Percentiles rank a stretch among this genome's conserved stretches.
phyloP scores from a whole-genome alignment of 2,113 vertebrate species.

The Etia nguti region DNA sequence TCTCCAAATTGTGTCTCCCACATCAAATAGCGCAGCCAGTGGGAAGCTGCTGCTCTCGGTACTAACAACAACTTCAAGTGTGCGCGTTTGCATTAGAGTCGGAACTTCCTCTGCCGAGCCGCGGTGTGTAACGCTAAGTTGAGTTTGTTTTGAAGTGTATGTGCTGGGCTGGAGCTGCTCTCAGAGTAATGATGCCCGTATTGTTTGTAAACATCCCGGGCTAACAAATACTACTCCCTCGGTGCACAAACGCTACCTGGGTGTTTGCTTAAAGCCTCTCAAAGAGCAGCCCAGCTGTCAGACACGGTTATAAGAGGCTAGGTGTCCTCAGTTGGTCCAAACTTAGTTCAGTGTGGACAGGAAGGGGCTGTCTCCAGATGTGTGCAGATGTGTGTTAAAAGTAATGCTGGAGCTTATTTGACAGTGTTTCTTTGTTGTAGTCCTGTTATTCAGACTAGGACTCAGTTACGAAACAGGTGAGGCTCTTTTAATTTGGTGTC shows the following conservation, averaged over 20 bases:
- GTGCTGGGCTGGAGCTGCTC: background rate
- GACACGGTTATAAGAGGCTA: background rate
- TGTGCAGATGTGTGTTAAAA: conserved; percentile 12
- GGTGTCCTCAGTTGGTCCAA: background rate
- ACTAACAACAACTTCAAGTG: background rate
- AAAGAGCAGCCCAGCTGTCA: background rate
- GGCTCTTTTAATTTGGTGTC: background rate
- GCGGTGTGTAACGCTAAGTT: background rate
- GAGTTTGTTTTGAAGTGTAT: conserved; percentile 2
- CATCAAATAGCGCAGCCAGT: conserved; percentile 53
- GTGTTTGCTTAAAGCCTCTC: background rate
- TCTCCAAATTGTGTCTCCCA: conserved; percentile 45
- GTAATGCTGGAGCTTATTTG: background rate
- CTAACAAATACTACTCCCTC: background rate
- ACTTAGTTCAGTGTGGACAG: background rate
- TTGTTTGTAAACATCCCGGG: conserved; percentile 55
- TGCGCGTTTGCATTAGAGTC: background rate
- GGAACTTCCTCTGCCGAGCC: background rate
- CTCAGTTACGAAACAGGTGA: background rate
- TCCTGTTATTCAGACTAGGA: background rate
- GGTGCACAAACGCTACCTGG: background rate
- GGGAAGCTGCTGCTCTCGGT: conserved; percentile 16
- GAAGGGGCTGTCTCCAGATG: background rate
- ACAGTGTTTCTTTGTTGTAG: background rate
- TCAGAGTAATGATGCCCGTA: conserved; percentile 9